Conservation (phyloP, 2,888 invertebrate species). For the Spodoptera exigua region DNA sequence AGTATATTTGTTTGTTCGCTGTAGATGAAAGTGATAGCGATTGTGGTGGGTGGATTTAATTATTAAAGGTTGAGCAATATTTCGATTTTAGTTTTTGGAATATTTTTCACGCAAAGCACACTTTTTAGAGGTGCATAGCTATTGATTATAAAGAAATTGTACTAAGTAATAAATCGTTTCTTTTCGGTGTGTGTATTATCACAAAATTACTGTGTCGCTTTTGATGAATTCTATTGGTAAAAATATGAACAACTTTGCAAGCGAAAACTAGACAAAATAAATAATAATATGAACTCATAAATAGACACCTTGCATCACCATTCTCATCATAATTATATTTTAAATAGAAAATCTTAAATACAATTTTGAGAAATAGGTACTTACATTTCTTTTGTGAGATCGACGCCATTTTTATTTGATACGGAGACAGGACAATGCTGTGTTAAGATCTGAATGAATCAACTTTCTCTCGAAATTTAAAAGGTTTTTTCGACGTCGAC, state of each 20-base stretch:
- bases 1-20: conserved; percentile 11
- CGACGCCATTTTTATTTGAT: conserved; percentile 27
- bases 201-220: not conserved
- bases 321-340: too few relatives aligned
- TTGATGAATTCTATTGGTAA: too few relatives aligned
- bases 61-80: conserved; percentile 4
- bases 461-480: conserved; percentile 53
- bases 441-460: conserved; percentile 31
- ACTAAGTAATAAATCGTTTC: too few relatives aligned
- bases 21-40: conserved; percentile 35
- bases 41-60: conserved; percentile 14
- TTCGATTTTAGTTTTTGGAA: not conserved
- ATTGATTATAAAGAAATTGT: too few relatives aligned
- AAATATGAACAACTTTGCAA: too few relatives aligned
- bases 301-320: too few relatives aligned
- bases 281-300: too few relatives aligned
- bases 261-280: too few relatives aligned
- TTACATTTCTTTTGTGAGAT: conserved; percentile 40
- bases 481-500: conserved; percentile 19
- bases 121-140: too few relatives aligned
- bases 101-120: not conserved
- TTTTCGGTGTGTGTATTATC: too few relatives aligned
- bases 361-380: conserved; percentile 44
- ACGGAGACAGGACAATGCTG: conserved; percentile 52
- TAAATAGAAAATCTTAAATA: conserved; percentile 14